phyloP scores from a whole-genome alignment of 2,113 vertebrate species.

The Gambusia affinis region DNA sequence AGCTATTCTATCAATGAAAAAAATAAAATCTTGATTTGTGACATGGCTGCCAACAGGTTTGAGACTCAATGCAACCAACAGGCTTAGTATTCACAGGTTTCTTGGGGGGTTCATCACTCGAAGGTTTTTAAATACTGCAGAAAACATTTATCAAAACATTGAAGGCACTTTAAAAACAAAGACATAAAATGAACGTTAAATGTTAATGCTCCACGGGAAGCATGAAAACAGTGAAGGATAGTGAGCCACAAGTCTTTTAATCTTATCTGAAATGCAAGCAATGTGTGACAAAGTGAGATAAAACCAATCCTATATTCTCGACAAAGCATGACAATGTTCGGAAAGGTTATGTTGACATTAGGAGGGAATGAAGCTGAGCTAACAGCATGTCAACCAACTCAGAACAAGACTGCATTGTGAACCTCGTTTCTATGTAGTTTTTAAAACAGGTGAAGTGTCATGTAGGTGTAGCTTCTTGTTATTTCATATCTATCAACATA shows the following conservation, averaged over 20 bases:
- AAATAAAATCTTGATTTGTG: neutral
- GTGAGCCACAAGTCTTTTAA: conserved; percentile 6
- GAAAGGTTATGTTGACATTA: neutral
- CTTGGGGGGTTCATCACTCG: neutral
- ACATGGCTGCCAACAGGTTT: neutral
- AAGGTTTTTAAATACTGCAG: neutral
- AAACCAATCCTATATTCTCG: neutral
- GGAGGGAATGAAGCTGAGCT: neutral
- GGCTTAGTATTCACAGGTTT: neutral
- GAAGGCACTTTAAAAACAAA: neutral
- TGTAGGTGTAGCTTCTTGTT: neutral
- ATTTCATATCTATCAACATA: neutral
- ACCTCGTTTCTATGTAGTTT: neutral
- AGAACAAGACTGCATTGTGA: neutral
- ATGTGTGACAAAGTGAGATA: neutral
- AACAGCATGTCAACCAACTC: neutral
- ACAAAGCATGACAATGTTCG: neutral
- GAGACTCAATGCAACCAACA: neutral
- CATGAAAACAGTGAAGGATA: conserved; percentile 11
- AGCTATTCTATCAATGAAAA: neutral
- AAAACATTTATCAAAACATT: neutral
- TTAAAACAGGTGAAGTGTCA: neutral
- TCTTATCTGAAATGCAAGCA: neutral
- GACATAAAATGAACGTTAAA: neutral
- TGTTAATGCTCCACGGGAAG: neutral